Conservation (phyloP, 1,140 invertebrate species). For the Frieseomelitta varia region DNA sequence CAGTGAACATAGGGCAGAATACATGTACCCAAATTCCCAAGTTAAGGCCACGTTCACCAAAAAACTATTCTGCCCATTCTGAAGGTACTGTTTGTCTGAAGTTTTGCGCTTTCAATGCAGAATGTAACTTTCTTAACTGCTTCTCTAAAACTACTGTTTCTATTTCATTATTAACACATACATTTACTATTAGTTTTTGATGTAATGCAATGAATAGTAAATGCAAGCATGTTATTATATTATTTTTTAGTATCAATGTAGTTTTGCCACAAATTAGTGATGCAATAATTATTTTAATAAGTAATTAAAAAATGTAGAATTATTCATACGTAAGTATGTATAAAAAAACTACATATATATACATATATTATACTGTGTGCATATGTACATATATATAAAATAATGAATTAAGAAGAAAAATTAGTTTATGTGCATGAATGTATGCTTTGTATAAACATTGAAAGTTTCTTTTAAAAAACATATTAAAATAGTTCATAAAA, state of each 20-base stretch:
- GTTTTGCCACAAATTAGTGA: slow-evolving; percentile 1
- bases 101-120: slow-evolving; percentile 60
- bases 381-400: background rate
- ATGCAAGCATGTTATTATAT: slow-evolving; percentile 28
- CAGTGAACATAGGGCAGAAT: slow-evolving; percentile 73
- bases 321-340: background rate
- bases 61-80: slow-evolving; percentile 74
- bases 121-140: slow-evolving; percentile 47
- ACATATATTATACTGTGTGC: background rate
- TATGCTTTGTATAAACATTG: slow-evolving; percentile 9
- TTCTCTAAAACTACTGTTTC: slow-evolving; percentile 27
- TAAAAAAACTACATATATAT: background rate
- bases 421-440: slow-evolving; percentile 26
- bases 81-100: slow-evolving; percentile 78
- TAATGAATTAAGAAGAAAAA: slow-evolving; percentile 11
- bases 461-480: slow-evolving; percentile 12
- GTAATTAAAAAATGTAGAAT: background rate
- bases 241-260: background rate
- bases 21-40: slow-evolving; percentile 76
- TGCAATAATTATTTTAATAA: background rate
- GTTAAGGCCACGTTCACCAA: slow-evolving; percentile 77
- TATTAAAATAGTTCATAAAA: background rate
- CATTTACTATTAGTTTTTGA: slow-evolving; percentile 5
- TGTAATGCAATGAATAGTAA: slow-evolving; percentile 22
- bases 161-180: slow-evolving; percentile 16